Conservation (phyloP, 2,113 vertebrate species). For the Paramormyrops kingsleyae region DNA sequence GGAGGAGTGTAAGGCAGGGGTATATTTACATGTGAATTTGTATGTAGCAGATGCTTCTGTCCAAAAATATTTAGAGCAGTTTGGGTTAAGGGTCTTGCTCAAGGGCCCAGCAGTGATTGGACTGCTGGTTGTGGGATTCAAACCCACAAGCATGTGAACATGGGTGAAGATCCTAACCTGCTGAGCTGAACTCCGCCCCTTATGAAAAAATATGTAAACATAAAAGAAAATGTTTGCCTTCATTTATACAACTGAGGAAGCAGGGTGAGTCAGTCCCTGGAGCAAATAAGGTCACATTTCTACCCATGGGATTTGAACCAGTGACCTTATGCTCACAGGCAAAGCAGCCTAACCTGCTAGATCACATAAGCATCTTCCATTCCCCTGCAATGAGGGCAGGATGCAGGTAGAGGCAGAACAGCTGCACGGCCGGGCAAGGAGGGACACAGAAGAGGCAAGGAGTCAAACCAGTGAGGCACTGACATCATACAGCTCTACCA, state of each 20-base stretch:
- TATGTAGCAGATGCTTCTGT: neutral
- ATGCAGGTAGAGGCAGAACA: too few relatives aligned
- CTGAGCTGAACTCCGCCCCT: neutral
- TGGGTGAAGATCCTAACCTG: neutral
- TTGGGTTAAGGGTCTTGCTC: neutral
- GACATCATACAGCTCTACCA: slow-evolving; percentile 25
- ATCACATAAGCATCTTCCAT: neutral
- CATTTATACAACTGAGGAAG: neutral
- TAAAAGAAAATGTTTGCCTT: neutral
- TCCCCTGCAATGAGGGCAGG: neutral
- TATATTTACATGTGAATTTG: neutral
- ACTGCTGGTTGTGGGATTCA: neutral
- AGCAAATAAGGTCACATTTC: neutral
- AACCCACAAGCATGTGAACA: neutral
- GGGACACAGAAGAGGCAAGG: slow-evolving; percentile 18
- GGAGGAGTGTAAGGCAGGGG: neutral
- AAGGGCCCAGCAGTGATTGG: neutral
- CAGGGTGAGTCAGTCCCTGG: neutral
- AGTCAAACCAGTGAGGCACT: slow-evolving; percentile 19
- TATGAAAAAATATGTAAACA: neutral
- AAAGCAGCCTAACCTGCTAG: neutral
- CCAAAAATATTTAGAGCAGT: neutral
- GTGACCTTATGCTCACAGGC: neutral
- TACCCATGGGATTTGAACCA: neutral
- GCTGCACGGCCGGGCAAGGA: neutral